A percentile compares a stretch with the other conserved stretches of the same genome.
Evolutionary conservation across 2,888 invertebrate genomes (phyloP).

Genomic region (Drosophila acutilabella): DNA sequence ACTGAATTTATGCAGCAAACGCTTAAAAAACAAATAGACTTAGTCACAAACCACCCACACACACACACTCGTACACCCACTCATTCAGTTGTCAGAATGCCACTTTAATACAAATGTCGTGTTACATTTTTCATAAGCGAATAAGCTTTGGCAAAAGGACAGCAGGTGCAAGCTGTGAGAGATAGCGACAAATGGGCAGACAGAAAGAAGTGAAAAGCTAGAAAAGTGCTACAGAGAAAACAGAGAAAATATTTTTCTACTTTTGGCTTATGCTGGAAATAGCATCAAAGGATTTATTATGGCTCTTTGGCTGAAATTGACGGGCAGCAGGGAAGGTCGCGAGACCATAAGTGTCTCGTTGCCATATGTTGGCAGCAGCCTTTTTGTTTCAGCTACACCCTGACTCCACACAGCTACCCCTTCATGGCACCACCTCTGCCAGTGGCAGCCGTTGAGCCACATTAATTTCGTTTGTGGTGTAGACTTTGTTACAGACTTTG

Average conservation of each 20-base stretch:
- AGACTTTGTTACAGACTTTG: conserved; percentile 34
- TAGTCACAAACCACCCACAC: conserved; percentile 7
- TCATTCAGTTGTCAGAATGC: conserved; percentile 3
- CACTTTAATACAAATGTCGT: conserved; percentile 54
- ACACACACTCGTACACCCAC: conserved; percentile 5
- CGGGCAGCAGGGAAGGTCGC: conserved; percentile 17
- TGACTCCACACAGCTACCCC: no score
- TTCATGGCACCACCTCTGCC: neutral
- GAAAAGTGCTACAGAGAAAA: neutral
- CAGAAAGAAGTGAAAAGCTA: no score
- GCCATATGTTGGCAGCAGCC: conserved; percentile 48
- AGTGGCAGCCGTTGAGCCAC: conserved; percentile 39
- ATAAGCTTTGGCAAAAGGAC: conserved; percentile 44
- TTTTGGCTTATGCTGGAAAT: conserved; percentile 75
- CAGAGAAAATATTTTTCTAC: conserved; percentile 65
- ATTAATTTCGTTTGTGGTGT: conserved; percentile 52
- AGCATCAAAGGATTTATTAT: conserved; percentile 80
- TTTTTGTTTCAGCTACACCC: neutral
- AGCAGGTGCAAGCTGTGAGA: conserved; percentile 40
- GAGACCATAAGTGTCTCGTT: conserved; percentile 39
- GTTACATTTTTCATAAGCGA: conserved; percentile 68
- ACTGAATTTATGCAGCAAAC: neutral
- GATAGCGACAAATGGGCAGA: conserved; percentile 21
- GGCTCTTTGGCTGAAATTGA: conserved; percentile 47
- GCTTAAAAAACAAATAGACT: conserved; percentile 15